phyloP scores from a whole-genome alignment of 2,113 vertebrate species.

The Macrotus californicus region DNA sequence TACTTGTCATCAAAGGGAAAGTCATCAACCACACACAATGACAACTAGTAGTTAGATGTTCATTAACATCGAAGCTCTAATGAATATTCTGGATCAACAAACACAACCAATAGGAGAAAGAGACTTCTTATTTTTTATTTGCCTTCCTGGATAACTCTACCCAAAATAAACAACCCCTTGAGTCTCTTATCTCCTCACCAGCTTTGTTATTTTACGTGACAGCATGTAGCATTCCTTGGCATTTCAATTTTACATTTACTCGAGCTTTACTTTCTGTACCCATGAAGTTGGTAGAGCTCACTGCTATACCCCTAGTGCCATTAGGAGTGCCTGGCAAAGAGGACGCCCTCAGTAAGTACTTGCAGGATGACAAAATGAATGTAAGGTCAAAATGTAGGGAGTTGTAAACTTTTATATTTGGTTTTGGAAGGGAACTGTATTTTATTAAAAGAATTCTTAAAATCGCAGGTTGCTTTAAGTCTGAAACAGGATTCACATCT shows the following conservation, averaged over 20 bases:
- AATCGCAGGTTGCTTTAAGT: neutral
- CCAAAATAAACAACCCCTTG: neutral
- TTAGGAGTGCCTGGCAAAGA: neutral
- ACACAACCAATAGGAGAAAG: neutral
- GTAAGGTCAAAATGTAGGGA: neutral
- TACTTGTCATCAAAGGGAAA: neutral
- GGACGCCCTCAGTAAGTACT: neutral
- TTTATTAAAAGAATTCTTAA: neutral
- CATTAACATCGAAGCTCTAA: neutral
- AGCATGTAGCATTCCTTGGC: neutral
- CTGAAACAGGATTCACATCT: neutral
- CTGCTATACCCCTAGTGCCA: neutral
- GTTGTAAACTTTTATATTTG: neutral
- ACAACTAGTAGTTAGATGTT: neutral
- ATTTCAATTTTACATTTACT: neutral
- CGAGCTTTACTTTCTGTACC: neutral
- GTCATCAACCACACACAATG: neutral
- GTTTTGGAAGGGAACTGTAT: neutral
- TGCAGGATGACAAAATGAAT: neutral
- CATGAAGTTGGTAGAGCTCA: neutral
- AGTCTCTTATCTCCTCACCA: neutral
- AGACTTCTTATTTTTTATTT: neutral
- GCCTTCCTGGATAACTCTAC: neutral
- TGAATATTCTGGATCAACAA: neutral
- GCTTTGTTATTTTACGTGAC: neutral